Evolutionary conservation across 30 jellyfish, hydroid and myxozoan species (phyloP).

Genomic region (Nemopilema nomurai): DNA sequence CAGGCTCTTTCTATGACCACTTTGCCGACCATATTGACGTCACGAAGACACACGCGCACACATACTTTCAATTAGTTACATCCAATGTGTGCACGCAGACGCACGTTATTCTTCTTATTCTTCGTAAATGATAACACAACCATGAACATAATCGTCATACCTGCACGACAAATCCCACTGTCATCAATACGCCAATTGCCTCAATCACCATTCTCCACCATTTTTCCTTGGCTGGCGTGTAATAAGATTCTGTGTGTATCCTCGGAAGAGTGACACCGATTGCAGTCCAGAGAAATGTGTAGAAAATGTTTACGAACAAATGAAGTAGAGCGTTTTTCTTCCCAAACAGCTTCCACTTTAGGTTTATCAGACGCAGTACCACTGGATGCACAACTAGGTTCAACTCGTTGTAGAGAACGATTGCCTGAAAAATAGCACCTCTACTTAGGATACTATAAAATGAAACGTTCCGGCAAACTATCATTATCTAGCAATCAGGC

Average conservation of each 20-base stretch:
- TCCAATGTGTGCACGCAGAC: no score
- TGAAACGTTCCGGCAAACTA: no score
- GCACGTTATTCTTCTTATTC: background rate
- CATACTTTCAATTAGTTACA: no score
- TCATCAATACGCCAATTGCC: slow-evolving; percentile 56
- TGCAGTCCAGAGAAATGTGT: slow-evolving; percentile 87
- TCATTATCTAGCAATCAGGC: no score
- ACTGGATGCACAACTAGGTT: slow-evolving; percentile 89
- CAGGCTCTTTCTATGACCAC: no score
- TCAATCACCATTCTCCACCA: slow-evolving; percentile 78
- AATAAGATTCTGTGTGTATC: slow-evolving; percentile 19
- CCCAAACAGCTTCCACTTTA: slow-evolving; percentile 88
- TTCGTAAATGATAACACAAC: no score
- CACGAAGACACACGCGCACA: no score
- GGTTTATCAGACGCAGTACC: slow-evolving; percentile 64
- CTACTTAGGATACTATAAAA: background rate
- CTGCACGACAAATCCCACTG: slow-evolving; percentile 54
- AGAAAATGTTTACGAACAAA: slow-evolving; percentile 50
- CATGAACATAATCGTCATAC: slow-evolving; percentile 30
- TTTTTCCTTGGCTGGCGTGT: slow-evolving; percentile 70
- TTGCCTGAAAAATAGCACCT: slow-evolving; percentile 53
- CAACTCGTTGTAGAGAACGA: slow-evolving; percentile 73
- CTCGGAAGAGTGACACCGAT: slow-evolving; percentile 69
- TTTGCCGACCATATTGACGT: no score
- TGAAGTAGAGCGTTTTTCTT: slow-evolving; percentile 46